Evolutionary conservation across 2,888 invertebrate genomes (phyloP), one percentile per base, ranked within the genome.

Genomic region (Ormyrus pomaceus): DNA sequence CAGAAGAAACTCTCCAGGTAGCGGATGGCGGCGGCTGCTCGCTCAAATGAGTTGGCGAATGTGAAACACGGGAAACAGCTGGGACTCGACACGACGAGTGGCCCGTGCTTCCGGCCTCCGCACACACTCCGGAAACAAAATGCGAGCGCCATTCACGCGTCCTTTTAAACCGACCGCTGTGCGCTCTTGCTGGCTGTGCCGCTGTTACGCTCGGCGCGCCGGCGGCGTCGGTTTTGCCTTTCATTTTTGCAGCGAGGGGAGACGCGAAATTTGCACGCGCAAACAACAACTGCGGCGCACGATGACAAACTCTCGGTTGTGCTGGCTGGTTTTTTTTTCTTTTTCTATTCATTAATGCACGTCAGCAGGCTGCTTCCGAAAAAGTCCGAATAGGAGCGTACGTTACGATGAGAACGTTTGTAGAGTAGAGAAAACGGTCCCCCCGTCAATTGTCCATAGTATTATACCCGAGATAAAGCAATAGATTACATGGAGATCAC

Each of bases 31-130:
- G 50, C 69, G 46, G 45, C 56, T 13, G 34, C 11, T 58, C 50
- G 71, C 34, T 50, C 6, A 50, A 78, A 64, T 73, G 62, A 79
- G 74, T 79, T 70, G 82, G 65, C 50, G 73, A 68, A 64, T 73
- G 34, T 34, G 62, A 76, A n/a, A 61, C 56, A 79, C 76, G 76
- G 83, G 84, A 82, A 84, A 83, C 84, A 84, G 84, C 82, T 84
- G 84, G 79, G 79, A 51, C 77, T 76, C 68, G 62, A 78, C 68
- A 56, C 51, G 55, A 55, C 72, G 66, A 66, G 59, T 71, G 66
- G 75, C 80, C 71, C 72, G 66, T 79, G 69, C 80, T 83, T 82
- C 83, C 83, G 83, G 81, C 65, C 76, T 55, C 19, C 55, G 9
- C 34, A 34, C 34, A 34, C 34, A 34, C 61, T 65, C 65, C 75